These are phyloP conservation scores for Mus caroli DNA, from an alignment of 2,797 vertebrate genomes.

Conservation along the genomic window DNA sequence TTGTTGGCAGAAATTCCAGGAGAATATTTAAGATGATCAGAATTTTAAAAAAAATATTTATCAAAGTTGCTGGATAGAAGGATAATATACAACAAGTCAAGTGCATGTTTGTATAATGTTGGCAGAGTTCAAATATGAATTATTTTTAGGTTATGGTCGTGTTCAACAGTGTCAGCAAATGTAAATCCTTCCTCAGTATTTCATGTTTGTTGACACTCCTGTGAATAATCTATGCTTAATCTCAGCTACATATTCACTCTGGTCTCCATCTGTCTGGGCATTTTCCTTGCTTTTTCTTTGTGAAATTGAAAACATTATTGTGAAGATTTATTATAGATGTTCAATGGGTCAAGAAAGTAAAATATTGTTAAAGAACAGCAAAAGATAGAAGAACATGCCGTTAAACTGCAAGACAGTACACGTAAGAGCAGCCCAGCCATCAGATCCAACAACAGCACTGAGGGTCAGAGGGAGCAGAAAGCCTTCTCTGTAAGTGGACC, in stretches of 20 bases:
- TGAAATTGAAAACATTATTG: slow-evolving; percentile 52
- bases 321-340: slow-evolving; percentile 43
- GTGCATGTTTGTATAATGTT: neutral
- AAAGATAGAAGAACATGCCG: neutral
- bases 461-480: neutral
- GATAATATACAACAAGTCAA: slow-evolving; percentile 50
- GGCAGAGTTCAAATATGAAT: slow-evolving; percentile 39
- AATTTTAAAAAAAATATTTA: slow-evolving; percentile 56
- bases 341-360: slow-evolving; percentile 28
- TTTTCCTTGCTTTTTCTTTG: slow-evolving; percentile 21
- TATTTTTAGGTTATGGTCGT: slow-evolving; percentile 43
- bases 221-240: neutral
- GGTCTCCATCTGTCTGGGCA: neutral
- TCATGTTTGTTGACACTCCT: neutral
- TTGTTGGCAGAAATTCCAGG: slow-evolving; percentile 35
- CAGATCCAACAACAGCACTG: neutral
- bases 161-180: slow-evolving; percentile 33
- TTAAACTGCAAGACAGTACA: neutral
- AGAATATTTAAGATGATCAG: slow-evolving; percentile 30
- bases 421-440: neutral
- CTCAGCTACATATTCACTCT: slow-evolving; percentile 27
- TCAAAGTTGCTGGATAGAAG: slow-evolving; percentile 50
- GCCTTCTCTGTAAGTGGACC: neutral
- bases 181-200: slow-evolving; percentile 26
- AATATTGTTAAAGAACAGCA: slow-evolving; percentile 22